Evolutionary conservation across 1,140 invertebrate species (phyloP), one percentile per base, ranked within the genome.

Genomic region (Drosophila kanapiae): DNA sequence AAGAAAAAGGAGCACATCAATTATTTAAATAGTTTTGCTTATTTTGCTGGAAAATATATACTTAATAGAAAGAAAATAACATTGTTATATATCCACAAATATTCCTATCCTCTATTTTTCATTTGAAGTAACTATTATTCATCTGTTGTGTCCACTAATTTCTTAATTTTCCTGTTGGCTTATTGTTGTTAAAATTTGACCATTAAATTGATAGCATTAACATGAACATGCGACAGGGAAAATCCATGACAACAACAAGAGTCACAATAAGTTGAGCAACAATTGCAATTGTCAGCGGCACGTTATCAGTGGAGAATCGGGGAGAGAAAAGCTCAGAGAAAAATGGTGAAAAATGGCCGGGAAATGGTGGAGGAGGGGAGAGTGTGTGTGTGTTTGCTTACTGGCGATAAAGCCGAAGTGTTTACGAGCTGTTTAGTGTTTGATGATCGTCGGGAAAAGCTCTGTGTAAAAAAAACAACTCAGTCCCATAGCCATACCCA

Each of bases 371-470:
- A 35, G 51, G 51, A 54, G 70, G 54, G 43, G 29, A 58, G 38
- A 40, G 23, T 35, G n/a, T 53, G 9, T 51, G 14, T 29, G 14
- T 49, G 14, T 53, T 33, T 54, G 33, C 23, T 47, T 47, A n/a
- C 35, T 45, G 49, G 43, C 82, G 72, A 90, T 88, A 88, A 88
- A 90, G 64, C 80, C 70, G 69, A 84, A 90, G 84, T 88, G 84
- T 88, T 88, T 88, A 88, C 81, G 85, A 90, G 82, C 84, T 90
- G 84, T 88, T 88, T 84, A 88, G 78, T 87, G 84, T 82, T 63
- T 70, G 63, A 65, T 64, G 64, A 62, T 80, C 58, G 72, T 48
- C 58, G 71, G 16, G n/a, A 11, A 56, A 56, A 56, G 53, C 37
- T 56, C 53, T 56, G 53, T 6, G 27, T 23, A 45, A 23, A 45